Evolutionary conservation across 1,140 invertebrate species (phyloP), one percentile per base, ranked within the genome.

Genomic region (Asobara japonica): DNA sequence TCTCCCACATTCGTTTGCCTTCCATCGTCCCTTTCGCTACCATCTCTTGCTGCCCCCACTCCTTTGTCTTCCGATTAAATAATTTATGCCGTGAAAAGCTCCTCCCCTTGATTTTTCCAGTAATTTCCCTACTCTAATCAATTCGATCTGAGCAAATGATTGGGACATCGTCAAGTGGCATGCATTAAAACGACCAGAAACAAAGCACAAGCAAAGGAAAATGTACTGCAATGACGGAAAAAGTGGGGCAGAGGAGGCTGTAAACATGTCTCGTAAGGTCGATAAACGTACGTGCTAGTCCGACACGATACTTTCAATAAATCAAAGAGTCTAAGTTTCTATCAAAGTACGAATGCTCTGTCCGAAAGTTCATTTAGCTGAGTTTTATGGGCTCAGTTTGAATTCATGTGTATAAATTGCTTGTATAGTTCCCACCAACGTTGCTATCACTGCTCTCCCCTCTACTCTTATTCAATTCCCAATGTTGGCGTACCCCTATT

Each of bases 341-440:
- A 36, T 33, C 33, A 20, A 22, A 65, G 30, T 65, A 70, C 76
- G 75, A 77, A 69, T 75, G 76, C 75, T 76, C 76, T 76, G 76
- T 67, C 74, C 78, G 67, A 38, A 83, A 80, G 82, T 84, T 84
- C 83, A 85, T 85, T 85, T 85, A 84, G 82, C 79, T 75, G 70
- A 68, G 82, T 29, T 84, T 85, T 84, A 84, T 48, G 81, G 81
- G 80, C 81, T 85, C 81, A 84, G 83, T 84, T 80, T 78, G 81
- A 83, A 84, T 83, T 83, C 82, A 84, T 83, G 83, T 25, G 69
- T 45, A 45, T 31, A 38, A 66, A 66, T 76, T 65, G 72, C 69
- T 48, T 60, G 67, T 48, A 68, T 62, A 75, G 29, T 22, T 56
- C 70, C 67, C 68, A 51, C 64, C 31, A 13, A n/a, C n/a, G n/a